phyloP scores from a whole-genome alignment of 2,888 invertebrate genomes.

The Lottia scabra region DNA sequence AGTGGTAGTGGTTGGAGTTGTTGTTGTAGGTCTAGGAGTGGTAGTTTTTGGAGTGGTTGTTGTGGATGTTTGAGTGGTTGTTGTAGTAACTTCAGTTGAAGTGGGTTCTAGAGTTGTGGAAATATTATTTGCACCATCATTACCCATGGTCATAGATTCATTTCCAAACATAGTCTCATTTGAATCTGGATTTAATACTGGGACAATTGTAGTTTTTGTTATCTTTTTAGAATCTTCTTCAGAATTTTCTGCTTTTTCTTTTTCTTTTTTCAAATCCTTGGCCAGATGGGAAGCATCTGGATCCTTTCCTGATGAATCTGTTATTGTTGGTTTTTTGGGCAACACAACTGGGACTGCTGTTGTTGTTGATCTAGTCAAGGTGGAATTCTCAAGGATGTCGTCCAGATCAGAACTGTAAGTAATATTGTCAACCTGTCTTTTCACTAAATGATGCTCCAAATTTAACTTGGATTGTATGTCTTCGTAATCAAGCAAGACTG shows the following conservation, averaged over 20 bases:
- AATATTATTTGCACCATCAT: not conserved
- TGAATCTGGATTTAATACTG: not conserved
- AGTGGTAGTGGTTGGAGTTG: conserved; percentile 20
- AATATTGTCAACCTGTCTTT: not conserved
- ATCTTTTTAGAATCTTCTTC: not conserved
- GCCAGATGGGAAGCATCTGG: not conserved
- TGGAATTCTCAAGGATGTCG: conserved; percentile 9
- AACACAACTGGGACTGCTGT: not conserved
- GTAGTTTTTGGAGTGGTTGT: conserved; percentile 23
- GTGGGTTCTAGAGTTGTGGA: not conserved
- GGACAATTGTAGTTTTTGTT: conserved; percentile 13
- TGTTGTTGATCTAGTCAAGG: not conserved
- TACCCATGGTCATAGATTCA: not conserved
- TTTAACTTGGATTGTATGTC: not conserved
- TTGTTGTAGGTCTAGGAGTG: conserved; percentile 16
- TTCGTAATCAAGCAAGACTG: not conserved
- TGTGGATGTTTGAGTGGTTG: conserved; percentile 18
- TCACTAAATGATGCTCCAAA: not conserved
- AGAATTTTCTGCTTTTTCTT: not conserved
- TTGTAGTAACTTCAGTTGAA: conserved; percentile 13
- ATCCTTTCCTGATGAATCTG: not conserved
- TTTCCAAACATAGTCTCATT: not conserved
- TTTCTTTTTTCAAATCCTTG: not conserved
- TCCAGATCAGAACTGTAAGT: not conserved
- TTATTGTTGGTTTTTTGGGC: not conserved